These are phyloP conservation scores for Amphiprion ocellaris DNA, from an alignment of 2,113 vertebrate species.

Conservation along the genomic window DNA sequence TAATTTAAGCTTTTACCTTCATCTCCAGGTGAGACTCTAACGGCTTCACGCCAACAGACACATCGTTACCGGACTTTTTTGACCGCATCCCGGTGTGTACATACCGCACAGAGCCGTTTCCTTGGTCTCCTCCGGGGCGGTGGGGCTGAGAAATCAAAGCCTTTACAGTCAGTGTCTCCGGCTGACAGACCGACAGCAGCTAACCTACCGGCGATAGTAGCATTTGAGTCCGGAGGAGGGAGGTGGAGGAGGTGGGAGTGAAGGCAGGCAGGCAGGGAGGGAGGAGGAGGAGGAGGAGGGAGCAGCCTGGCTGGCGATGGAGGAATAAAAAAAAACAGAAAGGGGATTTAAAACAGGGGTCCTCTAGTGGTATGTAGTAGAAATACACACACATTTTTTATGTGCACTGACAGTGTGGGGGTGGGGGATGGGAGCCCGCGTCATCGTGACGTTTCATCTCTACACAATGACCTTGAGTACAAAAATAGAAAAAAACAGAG, in stretches of 20 bases:
- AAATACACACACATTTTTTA: constrained; percentile 54
- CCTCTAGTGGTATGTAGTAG: constrained; percentile 73
- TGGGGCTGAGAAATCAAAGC: constrained; percentile 30
- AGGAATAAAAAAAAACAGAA: constrained; percentile 18
- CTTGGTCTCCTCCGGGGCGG: constrained; percentile 20
- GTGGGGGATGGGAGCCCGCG: constrained; percentile 43
- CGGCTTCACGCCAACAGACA: not conserved
- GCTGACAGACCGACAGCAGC: constrained; percentile 45
- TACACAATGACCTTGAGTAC: constrained; percentile 72
- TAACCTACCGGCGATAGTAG: constrained; percentile 75
- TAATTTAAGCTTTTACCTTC: not conserved
- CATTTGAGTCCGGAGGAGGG: constrained; percentile 64
- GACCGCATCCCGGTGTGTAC: constrained; percentile 59
- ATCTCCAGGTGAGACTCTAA: constrained; percentile 35
- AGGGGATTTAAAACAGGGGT: constrained; percentile 45
- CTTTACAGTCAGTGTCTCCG: constrained; percentile 18
- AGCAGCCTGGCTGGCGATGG: constrained; percentile 24
- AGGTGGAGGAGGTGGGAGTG: constrained; percentile 65
- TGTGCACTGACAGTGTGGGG: constrained; percentile 36
- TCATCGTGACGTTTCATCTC: constrained; percentile 68
- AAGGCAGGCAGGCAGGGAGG: constrained; percentile 21
- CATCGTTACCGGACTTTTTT: not conserved
- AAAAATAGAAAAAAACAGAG: constrained; percentile 63
- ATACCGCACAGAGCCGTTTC: constrained; percentile 68
- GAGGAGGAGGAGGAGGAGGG: not conserved